A percentile compares a stretch with the other conserved stretches of the same genome.
These are phyloP conservation scores for Montipora capricornis DNA, from an alignment of 64 coral and sea anemone genomes.

Conservation along the genomic window DNA sequence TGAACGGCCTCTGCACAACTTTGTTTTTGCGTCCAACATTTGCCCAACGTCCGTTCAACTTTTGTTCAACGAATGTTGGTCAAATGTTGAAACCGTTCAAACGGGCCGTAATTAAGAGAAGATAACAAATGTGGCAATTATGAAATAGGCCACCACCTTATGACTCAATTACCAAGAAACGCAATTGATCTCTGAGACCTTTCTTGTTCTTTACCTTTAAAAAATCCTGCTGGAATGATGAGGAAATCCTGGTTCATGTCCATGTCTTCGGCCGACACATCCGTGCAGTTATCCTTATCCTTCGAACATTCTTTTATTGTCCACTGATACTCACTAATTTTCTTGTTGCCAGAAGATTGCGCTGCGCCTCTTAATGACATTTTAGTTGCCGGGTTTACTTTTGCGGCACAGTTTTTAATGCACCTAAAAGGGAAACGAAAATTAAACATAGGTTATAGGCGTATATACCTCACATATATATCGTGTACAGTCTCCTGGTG, in stretches of 20 bases:
- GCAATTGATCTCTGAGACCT: background rate
- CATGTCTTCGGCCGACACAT: no score
- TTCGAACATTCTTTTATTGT: background rate
- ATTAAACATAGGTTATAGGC: background rate
- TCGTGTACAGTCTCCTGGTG: no score
- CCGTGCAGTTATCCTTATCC: accelerated
- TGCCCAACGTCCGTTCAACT: no score
- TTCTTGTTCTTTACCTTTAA: background rate
- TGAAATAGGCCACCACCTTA: no score
- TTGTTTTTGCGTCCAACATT: no score
- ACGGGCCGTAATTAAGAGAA: no score
- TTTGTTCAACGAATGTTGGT: no score
- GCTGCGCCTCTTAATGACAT: background rate
- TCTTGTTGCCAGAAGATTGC: background rate
- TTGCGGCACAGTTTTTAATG: background rate
- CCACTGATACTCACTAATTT: background rate
- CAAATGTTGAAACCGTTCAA: no score
- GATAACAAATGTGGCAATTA: no score
- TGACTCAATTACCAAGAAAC: no score
- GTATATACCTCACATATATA: no score
- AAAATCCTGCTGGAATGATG: background rate
- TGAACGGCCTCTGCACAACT: no score
- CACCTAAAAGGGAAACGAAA: conserved; percentile 10
- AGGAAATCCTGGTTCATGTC: background rate
- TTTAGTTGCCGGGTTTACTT: conserved; percentile 38